phyloP scores from a whole-genome alignment of 2,797 vertebrate genomes.

The Decapterus maruadsi region DNA sequence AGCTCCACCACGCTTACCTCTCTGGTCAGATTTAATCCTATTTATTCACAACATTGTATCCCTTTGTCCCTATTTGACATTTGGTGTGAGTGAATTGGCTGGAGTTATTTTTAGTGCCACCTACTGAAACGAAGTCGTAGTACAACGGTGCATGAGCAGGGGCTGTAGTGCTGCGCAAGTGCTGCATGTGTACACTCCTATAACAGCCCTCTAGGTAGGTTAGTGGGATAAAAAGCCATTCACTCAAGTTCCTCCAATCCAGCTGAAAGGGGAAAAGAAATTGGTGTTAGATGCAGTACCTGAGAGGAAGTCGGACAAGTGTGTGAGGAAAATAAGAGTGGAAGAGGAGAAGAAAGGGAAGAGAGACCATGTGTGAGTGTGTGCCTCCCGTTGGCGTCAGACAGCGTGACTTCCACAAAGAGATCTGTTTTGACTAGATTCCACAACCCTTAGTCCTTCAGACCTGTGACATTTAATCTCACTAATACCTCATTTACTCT shows the following conservation, averaged over 20 bases:
- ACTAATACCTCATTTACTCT: constrained; percentile 79
- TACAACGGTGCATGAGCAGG: constrained; percentile 39
- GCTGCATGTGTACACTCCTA: constrained; percentile 52
- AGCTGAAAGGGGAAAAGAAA: constrained; percentile 40
- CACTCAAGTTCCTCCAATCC: constrained; percentile 51
- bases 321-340: constrained; percentile 22
- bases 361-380: constrained; percentile 13
- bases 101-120: constrained; percentile 77
- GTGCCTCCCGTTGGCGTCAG: constrained; percentile 53
- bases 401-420: constrained; percentile 69
- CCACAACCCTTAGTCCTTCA: constrained; percentile 78
- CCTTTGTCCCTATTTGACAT: constrained; percentile 67
- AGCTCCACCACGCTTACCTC: constrained; percentile 19
- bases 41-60: constrained; percentile 53
- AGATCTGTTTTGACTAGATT: constrained; percentile 81
- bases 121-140: constrained; percentile 70
- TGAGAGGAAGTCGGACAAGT: constrained; percentile 45
- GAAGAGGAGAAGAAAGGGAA: neutral
- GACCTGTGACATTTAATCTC: constrained; percentile 83
- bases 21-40: constrained; percentile 57
- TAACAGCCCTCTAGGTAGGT: constrained; percentile 60
- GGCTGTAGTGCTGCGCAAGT: constrained; percentile 58
- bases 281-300: constrained; percentile 25
- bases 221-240: constrained; percentile 63
- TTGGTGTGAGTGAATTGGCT: constrained; percentile 57